Conservation (phyloP, 2,797 vertebrate genomes). For the Hylomyscus alleni region DNA sequence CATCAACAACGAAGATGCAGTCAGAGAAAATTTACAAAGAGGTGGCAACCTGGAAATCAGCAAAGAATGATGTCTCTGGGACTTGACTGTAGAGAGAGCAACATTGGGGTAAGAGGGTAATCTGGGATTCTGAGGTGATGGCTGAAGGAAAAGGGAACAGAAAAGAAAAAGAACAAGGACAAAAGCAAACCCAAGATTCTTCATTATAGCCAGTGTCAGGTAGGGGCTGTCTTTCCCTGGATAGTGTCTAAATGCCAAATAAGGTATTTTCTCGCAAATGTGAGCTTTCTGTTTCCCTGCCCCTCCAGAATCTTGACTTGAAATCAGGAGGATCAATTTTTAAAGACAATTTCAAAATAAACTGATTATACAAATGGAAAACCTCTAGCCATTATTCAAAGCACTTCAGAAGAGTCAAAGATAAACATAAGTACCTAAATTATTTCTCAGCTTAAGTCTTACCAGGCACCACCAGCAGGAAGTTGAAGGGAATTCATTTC, state of each 20-base stretch:
- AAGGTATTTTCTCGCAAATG: background rate
- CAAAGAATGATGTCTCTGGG: background rate
- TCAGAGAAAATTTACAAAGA: background rate
- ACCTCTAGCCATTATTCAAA: background rate
- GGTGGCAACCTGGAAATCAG: constrained; percentile 26
- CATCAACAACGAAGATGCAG: background rate
- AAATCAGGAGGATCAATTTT: background rate
- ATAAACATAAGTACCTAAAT: too few species aligned
- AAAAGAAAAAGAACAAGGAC: background rate
- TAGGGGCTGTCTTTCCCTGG: background rate
- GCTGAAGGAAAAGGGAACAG: background rate
- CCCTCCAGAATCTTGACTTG: background rate
- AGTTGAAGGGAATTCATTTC: constrained; percentile 15
- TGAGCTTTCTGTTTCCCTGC: background rate
- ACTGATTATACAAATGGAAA: background rate
- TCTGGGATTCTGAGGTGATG: background rate
- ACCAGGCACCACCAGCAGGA: background rate
- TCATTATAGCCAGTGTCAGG: background rate
- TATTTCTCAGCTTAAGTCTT: background rate
- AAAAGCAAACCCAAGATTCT: background rate
- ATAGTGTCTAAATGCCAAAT: background rate
- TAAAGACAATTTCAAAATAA: background rate
- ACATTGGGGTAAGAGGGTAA: background rate
- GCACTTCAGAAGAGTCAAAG: background rate
- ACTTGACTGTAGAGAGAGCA: background rate